Evolutionary conservation across 2,113 vertebrate genomes (phyloP).

Genomic region (Leptocoma aspasia): DNA sequence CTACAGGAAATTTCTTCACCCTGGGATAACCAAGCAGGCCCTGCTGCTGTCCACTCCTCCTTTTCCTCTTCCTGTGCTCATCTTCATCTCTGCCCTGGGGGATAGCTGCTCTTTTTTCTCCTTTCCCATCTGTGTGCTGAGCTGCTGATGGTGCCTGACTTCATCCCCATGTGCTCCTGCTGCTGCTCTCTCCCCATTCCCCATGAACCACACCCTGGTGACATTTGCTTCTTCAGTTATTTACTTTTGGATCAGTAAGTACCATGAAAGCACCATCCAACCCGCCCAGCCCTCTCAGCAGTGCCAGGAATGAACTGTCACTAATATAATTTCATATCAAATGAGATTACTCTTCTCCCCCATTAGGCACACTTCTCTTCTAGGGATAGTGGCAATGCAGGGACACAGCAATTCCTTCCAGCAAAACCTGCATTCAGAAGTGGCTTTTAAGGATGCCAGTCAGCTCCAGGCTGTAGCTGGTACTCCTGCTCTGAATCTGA

Average conservation of each 20-base stretch:
- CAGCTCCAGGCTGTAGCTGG: background rate
- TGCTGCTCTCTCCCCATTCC: background rate
- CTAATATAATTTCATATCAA: conserved; percentile 46
- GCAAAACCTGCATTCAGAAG: background rate
- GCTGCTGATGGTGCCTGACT: background rate
- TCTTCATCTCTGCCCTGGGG: background rate
- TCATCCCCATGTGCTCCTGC: background rate
- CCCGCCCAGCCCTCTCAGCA: conserved; percentile 19
- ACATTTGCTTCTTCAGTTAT: background rate
- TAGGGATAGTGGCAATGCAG: background rate
- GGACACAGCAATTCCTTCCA: background rate
- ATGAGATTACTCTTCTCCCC: conserved; percentile 57
- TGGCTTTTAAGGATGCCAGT: background rate
- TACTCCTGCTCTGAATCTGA: background rate
- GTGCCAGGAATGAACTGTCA: conserved; percentile 58
- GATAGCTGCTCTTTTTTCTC: background rate
- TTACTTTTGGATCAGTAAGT: conserved; percentile 21
- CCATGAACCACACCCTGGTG: background rate
- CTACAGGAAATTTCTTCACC: background rate
- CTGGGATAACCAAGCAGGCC: background rate
- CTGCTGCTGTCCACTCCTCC: background rate
- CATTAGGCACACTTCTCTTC: conserved; percentile 46
- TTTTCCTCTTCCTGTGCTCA: background rate
- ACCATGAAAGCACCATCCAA: conserved; percentile 40
- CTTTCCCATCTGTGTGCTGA: background rate